Evolutionary conservation across 2,888 invertebrate species (phyloP), one percentile per base, ranked within the genome.

Genomic region (Spilosoma lubricipeda): DNA sequence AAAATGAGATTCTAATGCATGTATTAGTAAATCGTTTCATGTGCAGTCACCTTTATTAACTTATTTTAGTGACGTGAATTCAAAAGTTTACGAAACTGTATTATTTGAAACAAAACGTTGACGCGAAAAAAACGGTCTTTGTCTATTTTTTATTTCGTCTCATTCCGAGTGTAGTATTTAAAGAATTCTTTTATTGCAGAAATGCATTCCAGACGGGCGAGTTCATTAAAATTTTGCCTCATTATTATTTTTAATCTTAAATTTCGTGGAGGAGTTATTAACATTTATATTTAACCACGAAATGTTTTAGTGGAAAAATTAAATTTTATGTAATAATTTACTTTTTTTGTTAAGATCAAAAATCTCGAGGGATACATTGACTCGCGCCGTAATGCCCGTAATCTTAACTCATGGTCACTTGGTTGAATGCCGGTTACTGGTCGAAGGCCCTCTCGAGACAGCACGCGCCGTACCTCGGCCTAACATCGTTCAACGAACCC

Each of bases 101-200:
- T 36, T 67, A 67, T 70, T 64, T 65, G 18, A 66, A 80, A 78
- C 70, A 76, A 81, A 80, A 73, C 48, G 66, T 30, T 76, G 71
- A 77, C 75, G 65, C 1, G 52, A 74, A 77, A 82, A 74, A 77
- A 75, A 74, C 69, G 27, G 39, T 77, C 79, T 76, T 81, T 83
- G 83, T 85, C 74, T 78, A 75, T 30, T 65, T 71, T 71, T 75
- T 73, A 71, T 73, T 73, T 20, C 67, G 75, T 67, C 70, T 75
- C 69, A 30, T 67, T 68, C 59, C 59, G 68, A 77, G 30, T 72
- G 5, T 56, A 67, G 67, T 69, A 76, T 69, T 76, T 76, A 78
- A 66, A 56, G 71, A 75, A 73, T 66, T 69, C 20, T 70, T 73
- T 64, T 64, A 39, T 27, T 73, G 65, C 66, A 73, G 45, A 71